These are phyloP conservation scores for Perizoma flavofasciatum DNA, from an alignment of 2,888 invertebrate genomes.

Conservation along the genomic window DNA sequence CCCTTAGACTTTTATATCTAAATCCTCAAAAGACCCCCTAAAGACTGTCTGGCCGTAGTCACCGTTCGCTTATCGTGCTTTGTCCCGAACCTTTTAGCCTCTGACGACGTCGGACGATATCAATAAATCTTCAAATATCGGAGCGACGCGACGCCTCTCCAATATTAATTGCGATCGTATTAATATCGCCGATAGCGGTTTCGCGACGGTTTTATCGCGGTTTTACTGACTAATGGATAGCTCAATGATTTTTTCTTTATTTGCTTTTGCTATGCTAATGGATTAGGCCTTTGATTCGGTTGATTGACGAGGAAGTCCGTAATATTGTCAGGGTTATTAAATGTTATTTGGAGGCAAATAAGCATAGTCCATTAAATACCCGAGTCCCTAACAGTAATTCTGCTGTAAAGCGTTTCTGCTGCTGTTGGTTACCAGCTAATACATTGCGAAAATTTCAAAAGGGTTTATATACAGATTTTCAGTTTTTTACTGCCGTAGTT, in stretches of 20 bases:
- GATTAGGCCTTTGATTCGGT: not conserved
- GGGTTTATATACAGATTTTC: too few species aligned
- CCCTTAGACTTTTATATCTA: too few species aligned
- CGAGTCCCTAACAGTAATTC: too few species aligned
- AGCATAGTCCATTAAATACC: too few species aligned
- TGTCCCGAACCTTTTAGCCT: conserved; percentile 76
- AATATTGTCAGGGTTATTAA: too few species aligned
- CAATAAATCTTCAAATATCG: conserved; percentile 78
- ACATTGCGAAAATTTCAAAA: too few species aligned
- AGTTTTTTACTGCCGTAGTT: too few species aligned
- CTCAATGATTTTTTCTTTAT: conserved; percentile 18
- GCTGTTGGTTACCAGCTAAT: too few species aligned
- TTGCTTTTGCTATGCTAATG: conserved; percentile 12
- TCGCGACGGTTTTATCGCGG: conserved; percentile 32
- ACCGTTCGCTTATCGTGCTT: conserved; percentile 63
- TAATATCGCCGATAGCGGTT: conserved; percentile 54
- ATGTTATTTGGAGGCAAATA: too few species aligned
- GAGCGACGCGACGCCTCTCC: conserved; percentile 36
- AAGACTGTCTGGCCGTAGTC: conserved; percentile 3
- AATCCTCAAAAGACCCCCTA: too few species aligned
- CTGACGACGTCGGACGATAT: conserved; percentile 53
- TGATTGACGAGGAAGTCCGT: not conserved
- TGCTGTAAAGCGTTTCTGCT: too few species aligned
- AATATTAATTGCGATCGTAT: conserved; percentile 71
- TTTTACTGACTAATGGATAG: conserved; percentile 45